Evolutionary conservation across 1,140 invertebrate genomes (phyloP), one percentile per base, ranked within the genome.

Genomic region (Drosophila bocqueti): DNA sequence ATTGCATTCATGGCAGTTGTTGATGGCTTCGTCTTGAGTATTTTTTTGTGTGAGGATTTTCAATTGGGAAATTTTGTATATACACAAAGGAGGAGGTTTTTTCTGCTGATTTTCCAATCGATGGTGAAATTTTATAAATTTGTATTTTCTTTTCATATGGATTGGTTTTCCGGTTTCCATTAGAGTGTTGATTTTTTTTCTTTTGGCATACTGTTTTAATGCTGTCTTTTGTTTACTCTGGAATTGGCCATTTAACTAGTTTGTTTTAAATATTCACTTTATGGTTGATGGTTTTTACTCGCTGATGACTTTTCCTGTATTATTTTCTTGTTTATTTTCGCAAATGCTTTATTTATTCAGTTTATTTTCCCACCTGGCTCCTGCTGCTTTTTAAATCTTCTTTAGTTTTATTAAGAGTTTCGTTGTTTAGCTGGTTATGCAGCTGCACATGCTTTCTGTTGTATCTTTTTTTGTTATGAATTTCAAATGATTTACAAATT

Each of bases 1-100:
- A 87, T 86, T 83, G 83, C 80, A 79, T 80, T 74, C 49, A 64
- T 87, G 83, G 83, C 83, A 87, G 84, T 87, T 46, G 62, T 87
- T 46, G 62, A 7, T 40, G 21, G 21, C 15, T 38, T 42, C 38
- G 45, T 31, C 31, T 76, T 31, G 29, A 55, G 67, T 54, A 26
- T 59, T 58, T 75, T n/a, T 72, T 26, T 38, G 9, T 38, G 15
- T 59, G 66, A n/a, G 26, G 21, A 45, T 46, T 46, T 66, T 29
- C 40, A 34, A 13, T 67, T 13, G 34, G 29, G 15, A 55, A 68
- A 52, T 65, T 49, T 13, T 57, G 15, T 57, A 57, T 57, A 40
- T 68, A 47, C 40, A 69, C 64, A 72, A 40, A 38, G 52, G 21
- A 52, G 46, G 13, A 38, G 29, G n/a, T 47, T 24, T 58, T 59